Evolutionary conservation across 35 echinoderm and acorn worm genomes (phyloP).

Genomic region (Anneissia japonica): DNA sequence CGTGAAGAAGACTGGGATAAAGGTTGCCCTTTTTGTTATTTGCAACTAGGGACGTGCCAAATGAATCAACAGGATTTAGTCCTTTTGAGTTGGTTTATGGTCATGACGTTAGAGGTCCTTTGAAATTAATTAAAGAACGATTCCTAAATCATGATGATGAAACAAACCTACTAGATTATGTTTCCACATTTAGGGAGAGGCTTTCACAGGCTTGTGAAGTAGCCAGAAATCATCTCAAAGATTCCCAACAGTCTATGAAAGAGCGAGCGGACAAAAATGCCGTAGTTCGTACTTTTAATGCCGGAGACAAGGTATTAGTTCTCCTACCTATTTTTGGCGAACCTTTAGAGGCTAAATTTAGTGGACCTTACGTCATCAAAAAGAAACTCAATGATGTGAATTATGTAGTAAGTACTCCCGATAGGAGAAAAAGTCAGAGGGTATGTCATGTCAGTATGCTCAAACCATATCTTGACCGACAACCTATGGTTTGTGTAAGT

Average conservation of each 20-base stretch:
- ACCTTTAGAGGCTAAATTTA: not conserved
- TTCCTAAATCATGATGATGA: not conserved
- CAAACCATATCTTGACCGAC: not conserved
- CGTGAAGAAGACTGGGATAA: conserved; percentile 43
- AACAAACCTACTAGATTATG: not conserved
- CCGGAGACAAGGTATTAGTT: not conserved
- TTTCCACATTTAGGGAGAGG: not conserved
- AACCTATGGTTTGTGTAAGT: not conserved
- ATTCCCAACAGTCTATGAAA: not conserved
- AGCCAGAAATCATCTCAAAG: not conserved
- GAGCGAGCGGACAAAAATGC: not conserved
- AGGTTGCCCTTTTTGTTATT: conserved; percentile 43
- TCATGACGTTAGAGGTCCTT: conserved; percentile 18
- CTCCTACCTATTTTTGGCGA: not conserved
- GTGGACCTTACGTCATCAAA: not conserved
- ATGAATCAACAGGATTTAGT: conserved; percentile 44
- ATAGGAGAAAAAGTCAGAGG: not conserved
- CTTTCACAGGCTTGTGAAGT: not conserved
- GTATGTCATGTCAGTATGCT: not conserved
- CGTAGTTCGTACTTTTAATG: not conserved
- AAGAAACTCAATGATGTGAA: not conserved
- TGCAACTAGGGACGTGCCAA: conserved; percentile 49
- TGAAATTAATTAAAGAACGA: conserved; percentile 23
- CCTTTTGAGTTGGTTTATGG: conserved; percentile 27
- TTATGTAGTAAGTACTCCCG: not conserved